Percentiles rank a stretch among this genome's conserved stretches.
Evolutionary conservation across 2,888 invertebrate species (phyloP).

Genomic region (Thymelicus lineola): DNA sequence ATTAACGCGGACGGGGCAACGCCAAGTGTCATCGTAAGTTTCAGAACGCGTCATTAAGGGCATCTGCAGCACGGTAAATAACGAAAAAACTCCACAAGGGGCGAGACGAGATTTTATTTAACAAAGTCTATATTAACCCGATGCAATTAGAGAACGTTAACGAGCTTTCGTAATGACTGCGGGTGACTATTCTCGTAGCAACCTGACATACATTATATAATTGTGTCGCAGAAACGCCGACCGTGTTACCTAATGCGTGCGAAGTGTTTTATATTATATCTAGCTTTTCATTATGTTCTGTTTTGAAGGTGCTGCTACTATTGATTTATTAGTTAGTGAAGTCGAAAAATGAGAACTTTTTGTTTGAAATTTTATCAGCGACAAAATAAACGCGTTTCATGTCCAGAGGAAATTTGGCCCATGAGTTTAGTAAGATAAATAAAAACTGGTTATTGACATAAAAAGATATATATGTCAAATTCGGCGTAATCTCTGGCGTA

Average conservation of each 20-base stretch:
- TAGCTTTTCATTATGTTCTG: background rate
- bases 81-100: slow-evolving; percentile 68
- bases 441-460: too few relatives aligned
- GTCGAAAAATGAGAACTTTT: too few relatives aligned
- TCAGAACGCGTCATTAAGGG: slow-evolving; percentile 83
- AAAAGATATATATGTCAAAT: too few relatives aligned
- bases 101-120: slow-evolving; percentile 83
- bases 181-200: slow-evolving; percentile 64
- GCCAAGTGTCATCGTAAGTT: slow-evolving; percentile 85
- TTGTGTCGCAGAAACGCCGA: slow-evolving; percentile 33
- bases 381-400: too few relatives aligned
- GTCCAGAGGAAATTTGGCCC: too few relatives aligned
- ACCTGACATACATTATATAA: slow-evolving; percentile 42
- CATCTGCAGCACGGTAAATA: slow-evolving; percentile 83
- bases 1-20: slow-evolving; percentile 74
- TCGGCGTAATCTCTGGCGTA: too few relatives aligned
- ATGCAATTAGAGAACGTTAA: slow-evolving; percentile 84
- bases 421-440: too few relatives aligned
- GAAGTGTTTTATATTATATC: slow-evolving; percentile 21
- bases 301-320: too few relatives aligned
- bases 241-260: slow-evolving; percentile 39
- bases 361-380: too few relatives aligned
- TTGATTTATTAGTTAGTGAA: too few relatives aligned
- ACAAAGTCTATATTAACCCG: slow-evolving; percentile 85
- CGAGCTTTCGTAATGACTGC: slow-evolving; percentile 82